Conservation (phyloP, 2,113 vertebrate genomes). For the Amblyornis subalaris region DNA sequence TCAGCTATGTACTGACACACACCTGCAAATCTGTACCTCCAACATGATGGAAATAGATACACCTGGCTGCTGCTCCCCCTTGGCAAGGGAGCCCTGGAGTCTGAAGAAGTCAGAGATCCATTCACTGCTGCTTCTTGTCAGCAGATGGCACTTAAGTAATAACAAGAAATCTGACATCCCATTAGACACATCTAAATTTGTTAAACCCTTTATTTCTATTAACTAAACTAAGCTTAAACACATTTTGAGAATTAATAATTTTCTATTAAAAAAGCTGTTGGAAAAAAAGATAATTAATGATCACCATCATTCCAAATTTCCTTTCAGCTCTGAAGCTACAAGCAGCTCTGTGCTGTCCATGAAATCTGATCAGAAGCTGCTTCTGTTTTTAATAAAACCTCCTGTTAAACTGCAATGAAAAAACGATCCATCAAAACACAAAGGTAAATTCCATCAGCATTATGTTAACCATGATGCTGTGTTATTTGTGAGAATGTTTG, state of each 20-base stretch:
- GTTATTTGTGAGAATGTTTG: background rate
- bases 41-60: fast-evolving
- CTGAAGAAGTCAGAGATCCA: background rate
- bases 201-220: background rate
- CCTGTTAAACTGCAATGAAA: background rate
- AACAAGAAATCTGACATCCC: background rate
- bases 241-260: background rate
- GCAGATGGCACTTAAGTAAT: conserved; percentile 55
- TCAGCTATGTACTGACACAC: background rate
- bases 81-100: background rate
- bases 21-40: background rate
- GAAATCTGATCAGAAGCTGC: background rate
- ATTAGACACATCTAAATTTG: background rate
- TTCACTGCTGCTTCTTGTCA: background rate
- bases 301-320: background rate
- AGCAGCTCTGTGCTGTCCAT: background rate
- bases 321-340: background rate
- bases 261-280: background rate
- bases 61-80: background rate
- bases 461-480: background rate
- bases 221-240: background rate
- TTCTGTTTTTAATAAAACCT: background rate
- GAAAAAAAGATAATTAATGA: background rate
- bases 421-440: background rate
- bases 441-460: conserved; percentile 8